Conservation (phyloP, 2,113 vertebrate genomes). For the Python bivittatus region DNA sequence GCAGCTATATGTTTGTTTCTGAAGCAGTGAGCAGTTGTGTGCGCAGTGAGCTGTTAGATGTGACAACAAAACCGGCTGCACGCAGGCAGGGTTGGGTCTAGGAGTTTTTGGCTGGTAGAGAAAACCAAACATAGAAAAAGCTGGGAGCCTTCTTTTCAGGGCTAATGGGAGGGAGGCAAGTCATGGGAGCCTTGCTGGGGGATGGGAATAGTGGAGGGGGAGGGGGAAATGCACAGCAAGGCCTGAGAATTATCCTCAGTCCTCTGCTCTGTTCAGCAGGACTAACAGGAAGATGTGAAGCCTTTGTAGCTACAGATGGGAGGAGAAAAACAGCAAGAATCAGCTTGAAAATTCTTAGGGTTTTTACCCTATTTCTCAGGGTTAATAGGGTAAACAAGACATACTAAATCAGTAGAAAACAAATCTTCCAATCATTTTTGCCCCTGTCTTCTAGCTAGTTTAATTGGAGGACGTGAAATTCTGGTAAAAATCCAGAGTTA, state of each 20-base stretch:
- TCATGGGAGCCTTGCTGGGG: slow-evolving; percentile 67
- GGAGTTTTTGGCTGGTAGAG: slow-evolving; percentile 13
- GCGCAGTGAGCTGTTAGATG: slow-evolving; percentile 1
- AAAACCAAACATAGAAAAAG: slow-evolving; percentile 42
- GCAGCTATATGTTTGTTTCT: background rate
- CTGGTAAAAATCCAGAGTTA: background rate
- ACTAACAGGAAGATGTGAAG: slow-evolving; percentile 59
- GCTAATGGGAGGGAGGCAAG: slow-evolving; percentile 62
- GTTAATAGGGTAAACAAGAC: slow-evolving; percentile 53
- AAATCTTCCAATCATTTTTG: slow-evolving; percentile 17
- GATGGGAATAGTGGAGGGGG: slow-evolving; percentile 68
- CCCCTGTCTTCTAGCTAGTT: slow-evolving; percentile 31
- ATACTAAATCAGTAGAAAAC: background rate
- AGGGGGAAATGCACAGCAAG: slow-evolving; percentile 65
- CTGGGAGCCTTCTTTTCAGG: slow-evolving; percentile 64
- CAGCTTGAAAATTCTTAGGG: slow-evolving; percentile 51
- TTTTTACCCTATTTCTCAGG: slow-evolving; percentile 64
- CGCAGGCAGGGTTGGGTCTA: slow-evolving; percentile 51
- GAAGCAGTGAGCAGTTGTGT: slow-evolving; percentile 34
- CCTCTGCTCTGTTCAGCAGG: slow-evolving; percentile 59
- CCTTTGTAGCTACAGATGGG: slow-evolving; percentile 49
- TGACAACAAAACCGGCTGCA: slow-evolving; percentile 43
- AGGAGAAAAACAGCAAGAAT: slow-evolving; percentile 41
- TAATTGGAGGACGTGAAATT: slow-evolving; percentile 15
- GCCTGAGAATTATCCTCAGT: slow-evolving; percentile 65